Evolutionary conservation across 2,797 vertebrate genomes (phyloP).

Genomic region (Diplodus sargus): DNA sequence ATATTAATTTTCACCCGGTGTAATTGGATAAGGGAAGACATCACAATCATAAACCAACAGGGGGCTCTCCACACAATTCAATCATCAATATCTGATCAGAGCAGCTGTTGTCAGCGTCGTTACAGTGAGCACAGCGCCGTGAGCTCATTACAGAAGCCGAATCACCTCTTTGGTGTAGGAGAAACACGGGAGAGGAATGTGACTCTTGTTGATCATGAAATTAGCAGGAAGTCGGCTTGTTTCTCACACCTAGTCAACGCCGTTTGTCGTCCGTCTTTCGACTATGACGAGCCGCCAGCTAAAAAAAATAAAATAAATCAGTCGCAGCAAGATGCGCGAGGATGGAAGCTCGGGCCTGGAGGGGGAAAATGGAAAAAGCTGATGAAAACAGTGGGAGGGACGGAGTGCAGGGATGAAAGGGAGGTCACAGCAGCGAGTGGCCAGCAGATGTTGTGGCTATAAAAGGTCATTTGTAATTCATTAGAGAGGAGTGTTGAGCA

Average conservation of each 20-base stretch:
- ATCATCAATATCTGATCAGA: conserved; percentile 62
- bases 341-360: background rate
- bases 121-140: background rate
- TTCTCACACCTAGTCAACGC: conserved; percentile 45
- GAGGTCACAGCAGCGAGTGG: conserved; percentile 51
- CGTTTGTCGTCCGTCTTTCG: conserved; percentile 41
- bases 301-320: conserved; percentile 11
- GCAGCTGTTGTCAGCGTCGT: conserved; percentile 30
- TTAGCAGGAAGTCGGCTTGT: conserved; percentile 44
- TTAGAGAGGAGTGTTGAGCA: conserved; percentile 46
- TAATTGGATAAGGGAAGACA: conserved; percentile 58
- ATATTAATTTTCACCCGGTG: conserved; percentile 47
- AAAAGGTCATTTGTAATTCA: conserved; percentile 67
- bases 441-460: conserved; percentile 68
- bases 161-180: conserved; percentile 29
- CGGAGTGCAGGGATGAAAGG: conserved; percentile 50
- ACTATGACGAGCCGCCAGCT: conserved; percentile 13
- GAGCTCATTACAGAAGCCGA: conserved; percentile 34
- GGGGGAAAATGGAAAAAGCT: background rate
- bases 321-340: background rate
- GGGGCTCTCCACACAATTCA: conserved; percentile 36
- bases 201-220: conserved; percentile 21
- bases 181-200: background rate
- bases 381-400: conserved; percentile 37
- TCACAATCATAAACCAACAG: conserved; percentile 31